Percentiles rank a stretch among this genome's conserved stretches.
phyloP scores from a whole-genome alignment of 2,797 vertebrate species.

The Xiphophorus birchmanni region DNA sequence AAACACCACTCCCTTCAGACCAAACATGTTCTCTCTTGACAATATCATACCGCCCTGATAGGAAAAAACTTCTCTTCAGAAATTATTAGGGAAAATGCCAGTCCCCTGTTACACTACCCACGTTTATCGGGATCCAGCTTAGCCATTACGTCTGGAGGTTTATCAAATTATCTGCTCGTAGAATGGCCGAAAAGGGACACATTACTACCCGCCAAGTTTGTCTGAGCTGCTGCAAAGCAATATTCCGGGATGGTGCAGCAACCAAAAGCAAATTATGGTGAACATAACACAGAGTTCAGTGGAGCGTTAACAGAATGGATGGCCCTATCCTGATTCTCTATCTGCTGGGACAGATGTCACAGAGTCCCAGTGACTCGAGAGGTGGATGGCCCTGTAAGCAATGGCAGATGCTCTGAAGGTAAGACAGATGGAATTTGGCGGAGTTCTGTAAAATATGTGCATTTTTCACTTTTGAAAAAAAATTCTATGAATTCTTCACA shows the following conservation, averaged over 20 bases:
- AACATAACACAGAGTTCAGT: conserved; percentile 78
- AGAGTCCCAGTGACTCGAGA: conserved; percentile 77
- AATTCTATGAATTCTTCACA: conserved; percentile 74
- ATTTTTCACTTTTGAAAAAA: conserved; percentile 63
- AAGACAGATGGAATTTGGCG: conserved; percentile 82
- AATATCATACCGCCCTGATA: conserved; percentile 78
- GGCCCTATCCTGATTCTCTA: conserved; percentile 80
- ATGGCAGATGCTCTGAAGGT: conserved; percentile 85
- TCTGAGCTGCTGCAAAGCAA: conserved; percentile 78
- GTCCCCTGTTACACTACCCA: conserved; percentile 79
- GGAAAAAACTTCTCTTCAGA: conserved; percentile 73
- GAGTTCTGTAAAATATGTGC: conserved; percentile 64
- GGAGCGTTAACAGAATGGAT: conserved; percentile 79
- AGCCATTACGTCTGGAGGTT: conserved; percentile 80
- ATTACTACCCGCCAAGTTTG: conserved; percentile 80
- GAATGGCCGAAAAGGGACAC: conserved; percentile 81
- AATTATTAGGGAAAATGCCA: conserved; percentile 77
- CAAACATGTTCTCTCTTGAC: conserved; percentile 61
- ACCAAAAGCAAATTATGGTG: conserved; percentile 81
- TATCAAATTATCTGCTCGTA: conserved; percentile 84
- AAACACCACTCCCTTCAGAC: conserved; percentile 56
- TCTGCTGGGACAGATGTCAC: conserved; percentile 86
- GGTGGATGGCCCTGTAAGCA: conserved; percentile 82
- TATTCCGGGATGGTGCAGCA: conserved; percentile 81
- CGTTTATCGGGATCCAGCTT: conserved; percentile 83